phyloP scores from a whole-genome alignment of 2,888 invertebrate genomes.

The Gnatocerus cornutus region DNA sequence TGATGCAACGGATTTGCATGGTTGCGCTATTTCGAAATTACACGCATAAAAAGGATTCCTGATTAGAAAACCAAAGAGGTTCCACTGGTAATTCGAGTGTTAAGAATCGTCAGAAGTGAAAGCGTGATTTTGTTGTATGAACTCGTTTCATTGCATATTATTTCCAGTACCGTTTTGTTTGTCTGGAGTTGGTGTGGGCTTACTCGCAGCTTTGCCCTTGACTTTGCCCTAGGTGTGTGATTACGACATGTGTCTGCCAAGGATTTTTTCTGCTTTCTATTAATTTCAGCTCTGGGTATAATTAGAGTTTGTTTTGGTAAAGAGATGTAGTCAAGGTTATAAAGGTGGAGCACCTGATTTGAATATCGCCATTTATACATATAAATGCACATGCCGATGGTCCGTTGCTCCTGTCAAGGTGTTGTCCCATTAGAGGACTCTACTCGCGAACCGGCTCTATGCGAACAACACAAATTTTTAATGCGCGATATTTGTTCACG shows the following conservation, averaged over 20 bases:
- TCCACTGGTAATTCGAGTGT: neutral
- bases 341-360: conserved; percentile 24
- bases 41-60: conserved; percentile 1
- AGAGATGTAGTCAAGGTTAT: conserved; percentile 27
- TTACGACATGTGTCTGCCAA: conserved; percentile 6
- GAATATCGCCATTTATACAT: conserved; percentile 27
- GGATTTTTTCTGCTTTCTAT: conserved; percentile 15
- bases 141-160: conserved; percentile 10
- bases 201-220: conserved; percentile 29
- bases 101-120: conserved; percentile 35
- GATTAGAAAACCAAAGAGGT: conserved; percentile 18
- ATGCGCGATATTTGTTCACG: neutral
- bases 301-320: conserved; percentile 19
- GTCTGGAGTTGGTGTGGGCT: neutral
- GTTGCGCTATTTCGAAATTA: conserved; percentile 31
- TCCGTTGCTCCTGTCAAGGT: conserved; percentile 12
- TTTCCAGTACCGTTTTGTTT: conserved; percentile 19
- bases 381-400: conserved; percentile 7
- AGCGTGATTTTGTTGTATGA: conserved; percentile 22
- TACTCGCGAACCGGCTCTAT: neutral
- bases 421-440: neutral
- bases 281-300: neutral
- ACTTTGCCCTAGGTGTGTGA: conserved; percentile 45
- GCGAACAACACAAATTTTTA: neutral
- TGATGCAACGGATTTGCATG: conserved; percentile 42